phyloP scores from a whole-genome alignment of 2,113 vertebrate genomes.

The Panthera uncia region DNA sequence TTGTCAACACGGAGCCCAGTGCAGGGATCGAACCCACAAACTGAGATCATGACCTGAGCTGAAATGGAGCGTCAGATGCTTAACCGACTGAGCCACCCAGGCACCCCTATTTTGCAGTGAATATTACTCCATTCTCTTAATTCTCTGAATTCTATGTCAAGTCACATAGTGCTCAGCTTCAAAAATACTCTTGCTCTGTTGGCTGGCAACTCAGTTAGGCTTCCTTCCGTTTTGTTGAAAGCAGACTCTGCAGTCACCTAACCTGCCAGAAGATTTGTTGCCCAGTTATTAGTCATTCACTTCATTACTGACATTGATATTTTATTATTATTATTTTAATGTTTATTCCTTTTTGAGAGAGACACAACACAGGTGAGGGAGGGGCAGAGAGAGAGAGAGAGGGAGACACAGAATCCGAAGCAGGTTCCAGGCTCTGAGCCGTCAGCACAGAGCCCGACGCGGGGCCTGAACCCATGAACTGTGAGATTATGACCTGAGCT shows the following conservation, averaged over 20 bases:
- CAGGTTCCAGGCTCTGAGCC: too few species aligned
- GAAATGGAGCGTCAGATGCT: background rate
- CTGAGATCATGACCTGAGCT: background rate
- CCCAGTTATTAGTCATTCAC: background rate
- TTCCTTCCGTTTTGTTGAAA: background rate
- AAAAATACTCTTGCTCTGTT: background rate
- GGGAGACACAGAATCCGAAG: too few species aligned
- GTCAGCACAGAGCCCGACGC: too few species aligned
- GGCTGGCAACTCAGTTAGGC: background rate
- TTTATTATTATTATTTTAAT: background rate
- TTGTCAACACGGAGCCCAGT: too few species aligned
- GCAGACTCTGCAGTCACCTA: background rate
- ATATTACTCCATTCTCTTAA: background rate
- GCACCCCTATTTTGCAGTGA: background rate
- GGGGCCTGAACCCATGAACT: too few species aligned
- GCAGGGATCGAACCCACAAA: background rate
- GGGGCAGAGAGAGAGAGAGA: too few species aligned
- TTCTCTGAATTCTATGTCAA: background rate
- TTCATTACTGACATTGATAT: background rate
- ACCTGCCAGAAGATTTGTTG: background rate
- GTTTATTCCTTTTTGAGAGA: too few species aligned
- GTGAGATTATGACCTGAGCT: too few species aligned
- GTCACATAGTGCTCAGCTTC: background rate
- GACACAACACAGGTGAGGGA: too few species aligned
- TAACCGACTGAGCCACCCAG: background rate